Base-by-base conservation (phyloP, 2,888 invertebrate species). In the Tenthredo amoena region DNA sequence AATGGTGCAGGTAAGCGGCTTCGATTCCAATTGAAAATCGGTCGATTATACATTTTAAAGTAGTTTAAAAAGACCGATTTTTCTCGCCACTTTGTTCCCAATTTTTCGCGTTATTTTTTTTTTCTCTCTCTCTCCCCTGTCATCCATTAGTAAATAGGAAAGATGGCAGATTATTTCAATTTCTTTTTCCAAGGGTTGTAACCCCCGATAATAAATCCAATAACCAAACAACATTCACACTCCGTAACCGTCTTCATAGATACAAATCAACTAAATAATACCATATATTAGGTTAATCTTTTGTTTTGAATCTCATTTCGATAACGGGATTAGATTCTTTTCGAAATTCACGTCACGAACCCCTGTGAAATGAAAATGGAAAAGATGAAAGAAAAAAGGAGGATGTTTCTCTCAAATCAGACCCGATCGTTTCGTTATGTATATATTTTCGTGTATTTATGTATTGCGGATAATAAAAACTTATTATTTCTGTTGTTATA, bases 121-220 rank as follows among this genome's bases (percentile, higher is more conserved):
- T 89, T 90, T 21, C 72, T 40, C 43, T 72, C 72, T 40, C 72
- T 74, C 43, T n/a, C 72, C 72, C 90, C 91, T 92, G 92, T 91
- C 93, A 92, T 92, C 93, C 93, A 93, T 93, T 92, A 93, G 93
- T 93, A 93, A 93, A 93, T 93, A 92, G 92, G 91, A 93, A 93
- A 93, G 93, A 93, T 93, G 93, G 93, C 93, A 92, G 93, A 93
- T 93, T 93, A 92, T 74, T 74, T 43, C 72, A 74, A 74, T 37
- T 74, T 74, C 43, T 74, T 43, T 71, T 74, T 74, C 72, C 72
- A 74, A 74, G 40, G 68, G 34, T 68, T 68, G 34, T 68, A 34
- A 55, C 7, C 34, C 68, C 68, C 34, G 68, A 68, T 68, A 34
- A 31, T 34, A 18, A 18, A 68, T 68, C 34, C 68, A 18, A 68